These are phyloP conservation scores for Cancer borealis DNA, from an alignment of 2,888 invertebrate species.

Conservation along the genomic window DNA sequence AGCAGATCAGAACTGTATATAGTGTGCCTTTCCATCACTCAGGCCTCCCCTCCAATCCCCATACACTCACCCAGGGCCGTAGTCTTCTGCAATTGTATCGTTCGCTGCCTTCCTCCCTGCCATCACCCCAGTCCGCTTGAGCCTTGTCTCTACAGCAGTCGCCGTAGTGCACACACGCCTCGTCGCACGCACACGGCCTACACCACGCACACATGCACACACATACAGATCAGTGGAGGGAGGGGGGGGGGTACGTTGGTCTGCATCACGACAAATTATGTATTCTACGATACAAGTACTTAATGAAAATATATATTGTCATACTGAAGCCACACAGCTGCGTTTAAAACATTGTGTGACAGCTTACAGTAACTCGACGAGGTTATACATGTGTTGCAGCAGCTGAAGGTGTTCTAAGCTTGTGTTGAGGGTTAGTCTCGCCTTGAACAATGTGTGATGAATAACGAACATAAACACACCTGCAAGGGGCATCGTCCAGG, in stretches of 20 bases:
- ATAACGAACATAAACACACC: no score
- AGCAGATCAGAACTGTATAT: not conserved
- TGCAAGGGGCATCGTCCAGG: not conserved
- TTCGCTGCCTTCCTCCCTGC: constrained; percentile 63
- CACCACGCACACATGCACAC: no score
- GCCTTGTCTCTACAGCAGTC: constrained; percentile 71
- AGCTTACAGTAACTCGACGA: no score
- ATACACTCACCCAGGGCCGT: constrained; percentile 35
- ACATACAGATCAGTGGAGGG: not conserved
- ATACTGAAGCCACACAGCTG: not conserved
- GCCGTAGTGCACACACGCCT: constrained; percentile 59
- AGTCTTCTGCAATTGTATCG: constrained; percentile 51
- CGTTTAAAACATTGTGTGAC: no score
- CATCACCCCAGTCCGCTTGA: constrained; percentile 69
- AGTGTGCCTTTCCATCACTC: not conserved
- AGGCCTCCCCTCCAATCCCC: not conserved
- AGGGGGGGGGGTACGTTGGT: no score
- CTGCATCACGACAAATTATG: not conserved
- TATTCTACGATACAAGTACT: not conserved
- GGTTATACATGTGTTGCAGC: no score
- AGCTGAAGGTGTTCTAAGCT: no score
- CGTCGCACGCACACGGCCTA: constrained; percentile 67
- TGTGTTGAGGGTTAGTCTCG: no score
- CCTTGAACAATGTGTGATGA: no score
- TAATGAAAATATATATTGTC: not conserved